Evolutionary conservation across 2,797 vertebrate genomes (phyloP).

Genomic region (Anabas testudineus): DNA sequence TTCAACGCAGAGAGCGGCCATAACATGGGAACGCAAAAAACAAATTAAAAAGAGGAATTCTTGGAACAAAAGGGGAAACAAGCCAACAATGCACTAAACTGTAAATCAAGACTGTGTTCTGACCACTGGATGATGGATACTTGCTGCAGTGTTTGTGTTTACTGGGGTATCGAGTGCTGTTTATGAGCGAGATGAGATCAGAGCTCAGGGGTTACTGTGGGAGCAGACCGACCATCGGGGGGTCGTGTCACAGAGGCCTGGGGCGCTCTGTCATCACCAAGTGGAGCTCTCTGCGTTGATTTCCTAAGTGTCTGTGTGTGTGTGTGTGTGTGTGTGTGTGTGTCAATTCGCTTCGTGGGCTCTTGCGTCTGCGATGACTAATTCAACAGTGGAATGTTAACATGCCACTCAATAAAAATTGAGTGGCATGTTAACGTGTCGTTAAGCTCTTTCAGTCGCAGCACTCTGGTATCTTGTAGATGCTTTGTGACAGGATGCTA

Average conservation of each 20-base stretch:
- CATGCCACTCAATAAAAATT: slow-evolving; percentile 68
- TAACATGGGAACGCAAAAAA: slow-evolving; percentile 57
- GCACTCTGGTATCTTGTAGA: slow-evolving; percentile 30
- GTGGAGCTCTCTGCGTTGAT: slow-evolving; percentile 71
- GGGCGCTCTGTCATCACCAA: slow-evolving; percentile 71
- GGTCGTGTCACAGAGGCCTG: slow-evolving; percentile 57
- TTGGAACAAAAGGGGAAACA: slow-evolving; percentile 60
- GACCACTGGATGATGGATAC: slow-evolving; percentile 64
- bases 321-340: slow-evolving; percentile 6
- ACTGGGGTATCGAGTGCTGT: slow-evolving; percentile 53
- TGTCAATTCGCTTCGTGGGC: slow-evolving; percentile 50
- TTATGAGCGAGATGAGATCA: slow-evolving; percentile 58
- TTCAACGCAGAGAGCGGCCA: slow-evolving; percentile 42
- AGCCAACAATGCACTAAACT: slow-evolving; percentile 55
- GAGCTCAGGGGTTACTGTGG: slow-evolving; percentile 65
- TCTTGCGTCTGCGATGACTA: slow-evolving; percentile 60
- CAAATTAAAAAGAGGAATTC: slow-evolving; percentile 62
- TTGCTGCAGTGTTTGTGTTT: slow-evolving; percentile 72
- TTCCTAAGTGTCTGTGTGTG: slow-evolving; percentile 55
- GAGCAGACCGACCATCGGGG: slow-evolving; percentile 72
- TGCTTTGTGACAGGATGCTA: slow-evolving; percentile 32
- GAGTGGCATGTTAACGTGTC: slow-evolving; percentile 54
- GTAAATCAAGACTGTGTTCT: slow-evolving; percentile 64
- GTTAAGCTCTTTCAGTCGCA: slow-evolving; percentile 30
- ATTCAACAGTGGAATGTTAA: slow-evolving; percentile 65